These are phyloP conservation scores for Tortricodes alternella DNA, from an alignment of 2,888 invertebrate species.

Conservation along the genomic window DNA sequence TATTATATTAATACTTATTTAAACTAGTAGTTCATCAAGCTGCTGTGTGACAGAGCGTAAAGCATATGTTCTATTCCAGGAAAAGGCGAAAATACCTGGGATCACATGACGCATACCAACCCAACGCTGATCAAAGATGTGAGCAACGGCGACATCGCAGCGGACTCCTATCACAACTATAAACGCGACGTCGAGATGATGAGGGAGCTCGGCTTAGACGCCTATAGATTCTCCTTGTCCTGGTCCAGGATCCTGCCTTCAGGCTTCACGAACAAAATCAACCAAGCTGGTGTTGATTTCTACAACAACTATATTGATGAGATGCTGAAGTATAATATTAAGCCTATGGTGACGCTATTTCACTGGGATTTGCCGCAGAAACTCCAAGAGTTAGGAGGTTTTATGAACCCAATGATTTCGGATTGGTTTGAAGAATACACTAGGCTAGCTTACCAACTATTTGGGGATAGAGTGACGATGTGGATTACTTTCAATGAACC, in stretches of 20 bases:
- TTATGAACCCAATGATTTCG: conserved; percentile 61
- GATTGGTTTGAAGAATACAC: conserved; percentile 80
- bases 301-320: conserved; percentile 85
- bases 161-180: conserved; percentile 84
- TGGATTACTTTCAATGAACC: conserved; percentile 80
- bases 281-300: conserved; percentile 83
- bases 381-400: conserved; percentile 81
- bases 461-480: conserved; percentile 53
- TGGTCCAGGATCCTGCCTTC: conserved; percentile 85
- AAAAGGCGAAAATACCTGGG: conserved; percentile 29
- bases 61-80: conserved; percentile 1
- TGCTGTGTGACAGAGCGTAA: too few relatives aligned
- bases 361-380: conserved; percentile 81
- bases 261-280: conserved; percentile 74
- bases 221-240: conserved; percentile 82
- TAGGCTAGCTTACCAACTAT: conserved; percentile 60
- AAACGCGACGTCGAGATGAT: conserved; percentile 78
- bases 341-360: conserved; percentile 82
- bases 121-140: conserved; percentile 67
- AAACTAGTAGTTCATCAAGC: too few relatives aligned
- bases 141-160: conserved; percentile 82
- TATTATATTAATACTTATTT: too few relatives aligned
- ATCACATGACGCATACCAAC: conserved; percentile 21
- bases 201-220: conserved; percentile 66
- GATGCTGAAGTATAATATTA: conserved; percentile 82